These are phyloP conservation scores for Penaeus chinensis DNA, from an alignment of 1,140 invertebrate species.

Conservation along the genomic window DNA sequence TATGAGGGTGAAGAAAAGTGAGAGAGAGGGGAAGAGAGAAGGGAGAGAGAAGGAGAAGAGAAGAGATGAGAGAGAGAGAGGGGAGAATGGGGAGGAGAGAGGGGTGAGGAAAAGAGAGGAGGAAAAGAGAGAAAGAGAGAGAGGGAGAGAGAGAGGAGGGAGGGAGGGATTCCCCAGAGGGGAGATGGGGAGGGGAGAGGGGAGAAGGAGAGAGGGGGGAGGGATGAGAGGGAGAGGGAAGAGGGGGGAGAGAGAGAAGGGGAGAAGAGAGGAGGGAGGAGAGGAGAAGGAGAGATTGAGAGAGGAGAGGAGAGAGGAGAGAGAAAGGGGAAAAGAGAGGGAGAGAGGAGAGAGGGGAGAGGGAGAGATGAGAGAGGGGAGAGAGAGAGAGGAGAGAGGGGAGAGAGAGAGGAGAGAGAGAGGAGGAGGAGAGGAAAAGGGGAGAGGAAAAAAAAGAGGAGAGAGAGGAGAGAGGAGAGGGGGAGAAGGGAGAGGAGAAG, in stretches of 20 bases:
- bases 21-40: background rate
- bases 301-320: background rate
- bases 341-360: background rate
- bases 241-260: background rate
- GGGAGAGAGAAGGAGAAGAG: background rate
- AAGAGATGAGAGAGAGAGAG: background rate
- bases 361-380: background rate
- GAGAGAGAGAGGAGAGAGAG: background rate
- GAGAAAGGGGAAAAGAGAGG: background rate
- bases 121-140: constrained; percentile 11
- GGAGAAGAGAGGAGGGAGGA: background rate
- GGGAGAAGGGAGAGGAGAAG: background rate
- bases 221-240: too few species aligned
- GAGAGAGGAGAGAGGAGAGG: background rate
- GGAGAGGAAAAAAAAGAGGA: background rate
- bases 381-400: background rate
- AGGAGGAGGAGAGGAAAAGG: background rate
- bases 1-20: background rate
- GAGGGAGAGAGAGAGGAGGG: constrained; percentile 1
- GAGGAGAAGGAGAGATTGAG: background rate
- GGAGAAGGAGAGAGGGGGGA: background rate
- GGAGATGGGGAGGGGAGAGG: background rate
- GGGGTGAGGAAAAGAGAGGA: background rate
- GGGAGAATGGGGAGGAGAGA: background rate
- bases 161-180: background rate